Percentiles rank a stretch among this genome's conserved stretches.
phyloP scores from a whole-genome alignment of 2,113 vertebrate species.

The Athene cunicularia region DNA sequence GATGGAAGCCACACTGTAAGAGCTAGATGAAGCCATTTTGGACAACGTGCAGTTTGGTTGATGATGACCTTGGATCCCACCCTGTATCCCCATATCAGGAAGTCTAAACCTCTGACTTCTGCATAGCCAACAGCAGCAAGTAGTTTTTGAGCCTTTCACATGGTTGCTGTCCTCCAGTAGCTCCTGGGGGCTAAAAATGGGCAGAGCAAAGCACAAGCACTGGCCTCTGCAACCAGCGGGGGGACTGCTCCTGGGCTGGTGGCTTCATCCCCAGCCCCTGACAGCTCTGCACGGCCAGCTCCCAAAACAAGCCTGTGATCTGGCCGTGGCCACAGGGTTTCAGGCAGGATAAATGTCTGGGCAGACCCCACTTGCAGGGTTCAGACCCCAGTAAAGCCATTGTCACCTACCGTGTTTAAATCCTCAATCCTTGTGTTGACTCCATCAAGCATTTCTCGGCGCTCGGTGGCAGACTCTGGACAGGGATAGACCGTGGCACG shows the following conservation, averaged over 20 bases:
- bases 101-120: neutral
- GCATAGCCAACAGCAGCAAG: neutral
- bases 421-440: constrained; percentile 81
- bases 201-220: neutral
- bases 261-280: neutral
- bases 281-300: neutral
- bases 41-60: neutral
- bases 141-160: neutral
- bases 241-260: neutral
- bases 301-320: neutral
- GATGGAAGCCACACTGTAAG: neutral
- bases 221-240: accelerated
- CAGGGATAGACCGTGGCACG: constrained; percentile 81
- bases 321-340: neutral
- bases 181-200: neutral
- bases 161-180: neutral
- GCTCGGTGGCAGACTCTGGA: constrained; percentile 74
- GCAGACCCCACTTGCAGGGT: neutral
- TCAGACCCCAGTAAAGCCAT: neutral
- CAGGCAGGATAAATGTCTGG: neutral
- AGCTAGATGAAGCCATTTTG: neutral
- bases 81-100: neutral
- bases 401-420: constrained; percentile 75
- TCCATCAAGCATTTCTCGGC: constrained; percentile 73
- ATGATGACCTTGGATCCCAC: neutral